Conservation (phyloP, 2,797 vertebrate species). For the Pachyuromys duprasi region DNA sequence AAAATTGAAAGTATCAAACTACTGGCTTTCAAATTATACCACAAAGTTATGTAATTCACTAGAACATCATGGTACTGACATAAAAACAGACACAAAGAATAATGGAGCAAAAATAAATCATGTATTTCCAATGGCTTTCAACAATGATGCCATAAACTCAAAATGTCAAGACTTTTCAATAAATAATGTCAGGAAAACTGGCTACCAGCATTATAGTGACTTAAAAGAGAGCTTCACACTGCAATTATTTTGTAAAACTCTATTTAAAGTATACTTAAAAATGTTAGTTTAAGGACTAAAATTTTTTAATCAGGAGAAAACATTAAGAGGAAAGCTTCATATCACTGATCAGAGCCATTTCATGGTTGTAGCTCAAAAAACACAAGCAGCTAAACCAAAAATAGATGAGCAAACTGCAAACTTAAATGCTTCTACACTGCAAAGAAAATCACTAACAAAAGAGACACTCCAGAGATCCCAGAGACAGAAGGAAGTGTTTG, state of each 20-base stretch:
- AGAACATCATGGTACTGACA: neutral
- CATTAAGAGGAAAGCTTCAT: neutral
- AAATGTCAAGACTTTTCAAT: neutral
- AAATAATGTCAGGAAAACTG: neutral
- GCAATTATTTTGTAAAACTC: neutral
- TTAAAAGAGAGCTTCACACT: neutral
- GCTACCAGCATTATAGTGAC: neutral
- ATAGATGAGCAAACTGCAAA: neutral
- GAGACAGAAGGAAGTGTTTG: neutral
- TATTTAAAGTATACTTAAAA: neutral
- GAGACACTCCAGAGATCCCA: neutral
- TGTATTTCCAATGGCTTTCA: neutral
- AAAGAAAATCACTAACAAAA: neutral
- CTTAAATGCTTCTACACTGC: neutral
- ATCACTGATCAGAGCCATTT: neutral
- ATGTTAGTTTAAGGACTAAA: neutral
- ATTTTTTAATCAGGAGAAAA: neutral
- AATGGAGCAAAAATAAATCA: neutral
- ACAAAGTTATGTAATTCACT: neutral
- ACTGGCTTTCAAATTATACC: neutral
- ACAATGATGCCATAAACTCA: neutral
- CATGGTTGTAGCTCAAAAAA: neutral
- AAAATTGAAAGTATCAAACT: neutral
- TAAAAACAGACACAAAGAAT: neutral
- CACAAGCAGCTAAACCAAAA: neutral